These are phyloP conservation scores for Xenotilapia longispinis DNA, from an alignment of 2,113 vertebrate genomes.

Conservation along the genomic window DNA sequence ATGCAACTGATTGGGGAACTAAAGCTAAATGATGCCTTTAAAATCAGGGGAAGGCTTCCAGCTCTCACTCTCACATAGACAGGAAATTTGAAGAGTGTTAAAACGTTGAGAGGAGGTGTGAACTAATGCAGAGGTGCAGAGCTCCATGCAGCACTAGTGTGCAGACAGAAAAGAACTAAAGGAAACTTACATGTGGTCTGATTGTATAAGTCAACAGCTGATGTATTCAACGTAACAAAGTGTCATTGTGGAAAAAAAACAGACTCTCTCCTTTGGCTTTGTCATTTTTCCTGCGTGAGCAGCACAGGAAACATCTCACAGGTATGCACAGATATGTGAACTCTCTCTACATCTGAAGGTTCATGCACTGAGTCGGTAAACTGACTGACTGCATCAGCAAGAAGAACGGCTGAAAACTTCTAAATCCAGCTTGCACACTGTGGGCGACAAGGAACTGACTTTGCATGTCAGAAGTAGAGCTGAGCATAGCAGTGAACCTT, in stretches of 20 bases:
- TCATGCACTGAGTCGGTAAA: not conserved
- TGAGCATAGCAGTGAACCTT: not conserved
- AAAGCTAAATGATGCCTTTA: not conserved
- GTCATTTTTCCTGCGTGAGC: too few species aligned
- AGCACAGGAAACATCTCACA: not conserved
- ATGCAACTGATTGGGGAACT: not conserved
- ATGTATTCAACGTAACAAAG: not conserved
- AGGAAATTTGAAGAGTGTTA: not conserved
- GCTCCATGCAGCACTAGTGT: not conserved
- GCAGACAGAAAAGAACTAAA: not conserved
- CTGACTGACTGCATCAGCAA: not conserved
- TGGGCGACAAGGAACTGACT: not conserved
- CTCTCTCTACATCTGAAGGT: not conserved
- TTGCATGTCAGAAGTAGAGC: not conserved
- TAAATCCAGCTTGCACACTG: not conserved
- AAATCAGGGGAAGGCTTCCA: not conserved
- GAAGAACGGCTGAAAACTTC: not conserved
- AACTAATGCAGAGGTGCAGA: not conserved
- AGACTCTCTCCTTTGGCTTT: not conserved
- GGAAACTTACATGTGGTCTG: not conserved
- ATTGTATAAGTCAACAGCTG: not conserved
- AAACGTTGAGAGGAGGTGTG: not conserved
- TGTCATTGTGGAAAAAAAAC: not conserved
- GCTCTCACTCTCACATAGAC: not conserved
- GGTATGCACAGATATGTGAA: rapidly evolving